Evolutionary conservation across 2,888 invertebrate genomes (phyloP).

Genomic region (Holacanthella duospinosa): DNA sequence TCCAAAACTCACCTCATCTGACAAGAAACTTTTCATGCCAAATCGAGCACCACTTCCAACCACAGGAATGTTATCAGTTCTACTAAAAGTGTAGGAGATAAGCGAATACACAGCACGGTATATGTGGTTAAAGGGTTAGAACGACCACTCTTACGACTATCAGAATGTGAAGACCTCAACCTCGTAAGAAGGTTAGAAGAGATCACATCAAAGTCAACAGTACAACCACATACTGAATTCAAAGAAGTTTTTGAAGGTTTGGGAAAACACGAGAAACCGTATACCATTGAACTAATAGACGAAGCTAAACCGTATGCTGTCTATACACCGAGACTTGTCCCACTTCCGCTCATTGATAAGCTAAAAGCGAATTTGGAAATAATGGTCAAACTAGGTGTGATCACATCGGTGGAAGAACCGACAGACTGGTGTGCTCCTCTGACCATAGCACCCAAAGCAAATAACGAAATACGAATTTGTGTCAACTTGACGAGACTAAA

Average conservation of each 20-base stretch:
- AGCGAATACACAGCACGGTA: not conserved
- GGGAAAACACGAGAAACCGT: not conserved
- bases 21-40: not conserved
- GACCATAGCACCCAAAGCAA: too few species aligned
- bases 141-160: conserved; percentile 9
- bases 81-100: not conserved
- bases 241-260: not conserved
- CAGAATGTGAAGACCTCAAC: conserved; percentile 9
- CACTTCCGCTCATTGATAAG: too few species aligned
- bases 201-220: not conserved
- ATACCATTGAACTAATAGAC: conserved; percentile 31
- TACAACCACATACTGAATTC: not conserved
- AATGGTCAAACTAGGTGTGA: too few species aligned
- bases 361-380: too few species aligned
- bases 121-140: conserved; percentile 7
- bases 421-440: too few species aligned
- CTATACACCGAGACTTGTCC: too few species aligned
- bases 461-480: too few species aligned
- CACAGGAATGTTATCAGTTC: not conserved
- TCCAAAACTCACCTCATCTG: not conserved
- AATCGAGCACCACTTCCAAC: conserved; percentile 1
- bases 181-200: conserved; percentile 6
- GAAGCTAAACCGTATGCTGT: conserved; percentile 37
- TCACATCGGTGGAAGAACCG: too few species aligned
- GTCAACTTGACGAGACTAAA: too few species aligned